Evolutionary conservation across 92 coral and sea anemone species (phyloP), one percentile per base, ranked within the genome.

Genomic region (Epizoanthus stellaris): DNA sequence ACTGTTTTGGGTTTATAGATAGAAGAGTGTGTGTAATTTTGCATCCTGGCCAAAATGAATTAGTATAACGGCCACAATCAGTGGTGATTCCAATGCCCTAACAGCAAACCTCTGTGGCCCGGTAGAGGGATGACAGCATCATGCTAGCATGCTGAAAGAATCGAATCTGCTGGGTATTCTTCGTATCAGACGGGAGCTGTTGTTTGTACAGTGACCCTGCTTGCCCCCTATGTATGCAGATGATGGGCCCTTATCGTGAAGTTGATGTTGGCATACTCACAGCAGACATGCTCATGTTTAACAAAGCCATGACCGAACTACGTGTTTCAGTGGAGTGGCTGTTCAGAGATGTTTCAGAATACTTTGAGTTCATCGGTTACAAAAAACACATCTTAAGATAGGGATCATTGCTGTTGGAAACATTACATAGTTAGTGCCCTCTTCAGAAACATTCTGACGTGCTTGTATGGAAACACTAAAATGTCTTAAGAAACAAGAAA

Each of bases 61-160:
- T 67, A 3, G 75, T 79, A 80, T 73, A 80, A 80, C 62, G 81
- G 89, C 19, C 89, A 7, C 82, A 76, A 16, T 71, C 74, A 7
- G 73, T 85, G 23, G 88, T 72, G 20, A 39, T 63, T 47, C 82
- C 82, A 85, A 74, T 63, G 82, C 82, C 60, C 47, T 75, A 21
- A 61, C 73, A 11, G 88, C 73, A 14, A 85, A 85, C 21, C 73
- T 73, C 67, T 86, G 5, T n/a, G n/a, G 25, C 25, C 25, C n/a
- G 25, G 25, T 23, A 23, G 25, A 23, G 25, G 25, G 25, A 23
- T 0, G 25, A 0, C 25, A 23, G 25, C 25, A 23, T 79, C 75
- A 87, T 80, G 91, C 87, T 75, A 84, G 84, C 59, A 88, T 88
- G 91, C 53, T 88, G 58, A 59, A 82, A 38, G 84, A 88, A 68